phyloP scores from a whole-genome alignment of 2,888 invertebrate species.

The Luperina testacea region DNA sequence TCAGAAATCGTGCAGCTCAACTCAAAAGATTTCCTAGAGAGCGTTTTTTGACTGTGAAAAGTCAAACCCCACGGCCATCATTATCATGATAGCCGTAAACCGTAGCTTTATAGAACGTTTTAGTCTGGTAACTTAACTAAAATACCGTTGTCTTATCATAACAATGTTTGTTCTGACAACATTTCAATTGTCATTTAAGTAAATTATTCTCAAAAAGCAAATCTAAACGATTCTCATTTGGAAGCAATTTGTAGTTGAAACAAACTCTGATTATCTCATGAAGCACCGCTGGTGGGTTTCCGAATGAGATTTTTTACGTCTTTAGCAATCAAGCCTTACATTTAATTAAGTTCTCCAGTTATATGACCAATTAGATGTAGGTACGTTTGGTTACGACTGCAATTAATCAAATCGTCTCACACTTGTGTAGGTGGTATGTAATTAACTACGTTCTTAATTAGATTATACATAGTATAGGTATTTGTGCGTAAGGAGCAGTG shows the following conservation, averaged over 20 bases:
- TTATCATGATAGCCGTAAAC: too few relatives aligned
- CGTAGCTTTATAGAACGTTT: too few relatives aligned
- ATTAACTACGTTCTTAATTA: slow-evolving; percentile 24
- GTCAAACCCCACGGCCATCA: too few relatives aligned
- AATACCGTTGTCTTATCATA: not conserved
- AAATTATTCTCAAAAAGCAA: slow-evolving; percentile 30
- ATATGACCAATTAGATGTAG: slow-evolving; percentile 26
- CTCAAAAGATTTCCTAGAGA: too few relatives aligned
- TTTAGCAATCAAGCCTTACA: slow-evolving; percentile 30
- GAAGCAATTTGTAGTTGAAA: slow-evolving; percentile 32
- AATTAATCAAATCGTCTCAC: slow-evolving; percentile 17
- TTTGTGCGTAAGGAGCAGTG: too few relatives aligned
- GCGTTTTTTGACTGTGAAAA: too few relatives aligned
- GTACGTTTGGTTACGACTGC: slow-evolving; percentile 9
- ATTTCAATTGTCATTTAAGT: slow-evolving; percentile 26
- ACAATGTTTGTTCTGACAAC: slow-evolving; percentile 1
- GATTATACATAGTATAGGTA: not conserved
- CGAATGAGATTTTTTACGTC: slow-evolving; percentile 35
- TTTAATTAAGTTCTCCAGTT: slow-evolving; percentile 38
- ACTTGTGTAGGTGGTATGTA: slow-evolving; percentile 3
- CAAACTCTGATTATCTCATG: slow-evolving; percentile 27
- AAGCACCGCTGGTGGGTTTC: slow-evolving; percentile 8
- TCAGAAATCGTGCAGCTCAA: too few relatives aligned
- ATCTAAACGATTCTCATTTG: slow-evolving; percentile 26
- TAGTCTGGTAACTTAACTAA: not conserved